Base-by-base conservation (phyloP, 2,113 vertebrate genomes). In the Condylura cristata region DNA sequence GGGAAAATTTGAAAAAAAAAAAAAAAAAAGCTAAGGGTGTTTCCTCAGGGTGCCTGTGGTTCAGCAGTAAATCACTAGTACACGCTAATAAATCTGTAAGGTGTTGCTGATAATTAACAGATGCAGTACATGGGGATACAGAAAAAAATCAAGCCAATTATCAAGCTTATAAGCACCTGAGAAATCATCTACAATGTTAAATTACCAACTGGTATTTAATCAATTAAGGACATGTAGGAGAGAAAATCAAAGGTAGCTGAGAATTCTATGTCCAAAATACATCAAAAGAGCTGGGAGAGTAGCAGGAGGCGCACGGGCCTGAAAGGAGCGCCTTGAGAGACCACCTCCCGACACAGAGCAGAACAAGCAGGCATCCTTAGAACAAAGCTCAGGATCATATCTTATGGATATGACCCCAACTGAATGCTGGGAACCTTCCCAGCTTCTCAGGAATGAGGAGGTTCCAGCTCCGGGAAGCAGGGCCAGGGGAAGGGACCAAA, bases 81-180 rank as follows among this genome's bases (percentile, higher is more conserved):
- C 89, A 90, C 56, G 86, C 93, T 97, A 93, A 97, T 94, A 97
- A 92, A 97, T 91, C 94, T 96, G 88, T 44, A 96, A 98, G 86
- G 93, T 97, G 96, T 93, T 68, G 83, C 83, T 88, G 72, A 90
- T 98, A 98, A 98, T 98, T 97, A 98, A 89, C 86, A 94, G 89
- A 95, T 2, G 66, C 97, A 97, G 95, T 97, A 95, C 94, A 90
- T 26, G 34, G 78, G 66, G 90, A 97, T 68, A 34, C 18, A 86
- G 78, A 51, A 32, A 44, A 60, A 90, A 78, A 97, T 93, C 94
- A 97, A 90, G 94, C 81, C 96, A 97, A 97, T 97, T 97, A 97
- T 94, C 95, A 96, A 96, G 96, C 94, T 94, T 89, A 68, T 89
- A 93, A 14, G 87, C 94, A 97, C 96, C 95, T 92, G 95, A 97